Evolutionary conservation across 2,888 invertebrate genomes (phyloP).

Genomic region (Elysia crispata): DNA sequence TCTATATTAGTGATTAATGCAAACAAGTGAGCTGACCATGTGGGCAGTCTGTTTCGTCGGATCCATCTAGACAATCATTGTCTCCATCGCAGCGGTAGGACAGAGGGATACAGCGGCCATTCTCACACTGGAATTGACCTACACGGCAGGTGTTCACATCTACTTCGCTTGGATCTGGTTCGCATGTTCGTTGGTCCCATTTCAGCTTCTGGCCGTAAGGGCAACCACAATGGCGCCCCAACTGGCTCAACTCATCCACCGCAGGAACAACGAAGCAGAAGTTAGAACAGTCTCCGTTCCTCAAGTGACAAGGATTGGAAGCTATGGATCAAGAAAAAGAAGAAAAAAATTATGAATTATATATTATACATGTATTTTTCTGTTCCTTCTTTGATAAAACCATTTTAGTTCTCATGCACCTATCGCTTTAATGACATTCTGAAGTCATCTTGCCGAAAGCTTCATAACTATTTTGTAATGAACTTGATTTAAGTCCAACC

Average conservation of each 20-base stretch:
- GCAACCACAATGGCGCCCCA: slow-evolving; percentile 86
- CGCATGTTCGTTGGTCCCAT: slow-evolving; percentile 84
- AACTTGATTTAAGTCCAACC: too few species aligned
- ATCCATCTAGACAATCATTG: slow-evolving; percentile 73
- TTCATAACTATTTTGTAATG: too few species aligned
- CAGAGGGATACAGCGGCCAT: slow-evolving; percentile 82
- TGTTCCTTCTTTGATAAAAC: too few species aligned
- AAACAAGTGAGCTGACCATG: slow-evolving; percentile 60
- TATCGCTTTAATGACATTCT: too few species aligned
- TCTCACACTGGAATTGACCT: slow-evolving; percentile 96
- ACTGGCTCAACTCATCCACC: slow-evolving; percentile 41
- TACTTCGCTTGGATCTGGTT: slow-evolving; percentile 90
- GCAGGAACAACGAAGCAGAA: slow-evolving; percentile 93
- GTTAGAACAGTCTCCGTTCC: slow-evolving; percentile 95
- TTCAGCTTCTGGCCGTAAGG: slow-evolving; percentile 92
- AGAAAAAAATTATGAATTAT: too few species aligned
- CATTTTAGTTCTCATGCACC: too few species aligned
- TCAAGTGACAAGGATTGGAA: slow-evolving; percentile 87
- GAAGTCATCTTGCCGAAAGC: too few species aligned
- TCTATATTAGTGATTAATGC: too few species aligned
- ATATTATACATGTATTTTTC: too few species aligned
- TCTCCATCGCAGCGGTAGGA: slow-evolving; percentile 73
- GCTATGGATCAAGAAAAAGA: too few species aligned
- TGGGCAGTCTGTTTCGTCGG: slow-evolving; percentile 67
- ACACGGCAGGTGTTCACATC: slow-evolving; percentile 91